Conservation (phyloP, 2,797 vertebrate genomes). For the Malurus leucopterus region DNA sequence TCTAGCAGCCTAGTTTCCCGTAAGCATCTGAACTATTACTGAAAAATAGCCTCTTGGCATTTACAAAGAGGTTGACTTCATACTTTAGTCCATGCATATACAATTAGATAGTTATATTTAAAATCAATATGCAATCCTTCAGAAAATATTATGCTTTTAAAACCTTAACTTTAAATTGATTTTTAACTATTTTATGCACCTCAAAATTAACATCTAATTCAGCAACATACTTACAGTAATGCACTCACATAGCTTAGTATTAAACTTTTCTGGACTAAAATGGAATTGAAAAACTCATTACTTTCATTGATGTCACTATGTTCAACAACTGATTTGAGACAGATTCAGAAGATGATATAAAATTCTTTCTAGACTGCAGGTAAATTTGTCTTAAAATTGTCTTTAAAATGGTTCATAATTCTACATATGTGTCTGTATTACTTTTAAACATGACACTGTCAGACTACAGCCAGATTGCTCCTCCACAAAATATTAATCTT, state of each 20-base stretch:
- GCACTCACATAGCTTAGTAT: constrained; percentile 30
- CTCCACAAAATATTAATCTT: neutral
- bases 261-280: constrained; percentile 48
- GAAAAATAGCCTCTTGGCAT: constrained; percentile 81
- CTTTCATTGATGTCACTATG: constrained; percentile 23
- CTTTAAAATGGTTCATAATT: neutral
- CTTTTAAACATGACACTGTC: neutral
- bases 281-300: constrained; percentile 4
- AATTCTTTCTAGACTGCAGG: neutral
- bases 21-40: constrained; percentile 81
- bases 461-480: neutral
- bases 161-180: constrained; percentile 83
- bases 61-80: constrained; percentile 83
- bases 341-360: neutral
- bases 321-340: neutral
- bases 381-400: neutral
- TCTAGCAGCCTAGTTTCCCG: constrained; percentile 75
- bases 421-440: neutral
- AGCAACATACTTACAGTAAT: constrained; percentile 63
- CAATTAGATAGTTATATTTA: constrained; percentile 83
- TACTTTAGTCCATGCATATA: constrained; percentile 80
- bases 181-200: constrained; percentile 80
- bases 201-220: constrained; percentile 80
- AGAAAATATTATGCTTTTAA: constrained; percentile 82
- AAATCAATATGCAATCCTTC: constrained; percentile 83